Evolutionary conservation across 2,797 vertebrate genomes (phyloP), one percentile per base, ranked within the genome.

Genomic region (Onychomys torridus): DNA sequence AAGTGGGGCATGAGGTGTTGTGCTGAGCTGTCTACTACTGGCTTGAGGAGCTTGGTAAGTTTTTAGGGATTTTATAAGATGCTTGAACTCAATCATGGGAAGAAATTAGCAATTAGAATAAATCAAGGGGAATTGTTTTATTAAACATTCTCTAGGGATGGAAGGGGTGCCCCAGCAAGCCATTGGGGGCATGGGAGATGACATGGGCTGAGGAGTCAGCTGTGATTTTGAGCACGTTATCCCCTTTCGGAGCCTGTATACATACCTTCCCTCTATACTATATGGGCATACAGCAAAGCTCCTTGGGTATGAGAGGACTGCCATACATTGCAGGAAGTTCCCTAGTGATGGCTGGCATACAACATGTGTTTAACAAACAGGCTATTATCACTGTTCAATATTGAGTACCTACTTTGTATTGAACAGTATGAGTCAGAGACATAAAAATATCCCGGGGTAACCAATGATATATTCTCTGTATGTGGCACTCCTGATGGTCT

Each of bases 1-100:
- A 61, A 16, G 29, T 12, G 40, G 13, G 29, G 43, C 11, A 13
- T 4, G 6, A 5, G 82, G 6, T 7, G 14, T 17, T 7, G 14
- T 23, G 10, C 43, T 9, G 27, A 57, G 71, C 55, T 32, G 7
- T 8, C 10, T 29, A 52, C 29, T 29, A 1, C 55, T 10, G 37
- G 75, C 92, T 75, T 1, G 0, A 4, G 37, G 57, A 34, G 32
- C 86, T 17, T 27, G 59, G 16, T 89, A 63, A 32, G 57, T 71
- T 79, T 76, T 93, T 67, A 79, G 89, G 63, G 46, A 79, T 82
- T 96, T 55, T 40, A 12, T 67, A 49, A 89, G 90, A 37, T 14
- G 65, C 61, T 8, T 73, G 49, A 23, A 78, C 23, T 65, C 43
- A 65, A n/a, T 43, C 43, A 65, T 3, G 43, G 75, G 75, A 89